These are phyloP conservation scores for Neogobius melanostomus DNA, from an alignment of 2,113 vertebrate species.

Conservation along the genomic window DNA sequence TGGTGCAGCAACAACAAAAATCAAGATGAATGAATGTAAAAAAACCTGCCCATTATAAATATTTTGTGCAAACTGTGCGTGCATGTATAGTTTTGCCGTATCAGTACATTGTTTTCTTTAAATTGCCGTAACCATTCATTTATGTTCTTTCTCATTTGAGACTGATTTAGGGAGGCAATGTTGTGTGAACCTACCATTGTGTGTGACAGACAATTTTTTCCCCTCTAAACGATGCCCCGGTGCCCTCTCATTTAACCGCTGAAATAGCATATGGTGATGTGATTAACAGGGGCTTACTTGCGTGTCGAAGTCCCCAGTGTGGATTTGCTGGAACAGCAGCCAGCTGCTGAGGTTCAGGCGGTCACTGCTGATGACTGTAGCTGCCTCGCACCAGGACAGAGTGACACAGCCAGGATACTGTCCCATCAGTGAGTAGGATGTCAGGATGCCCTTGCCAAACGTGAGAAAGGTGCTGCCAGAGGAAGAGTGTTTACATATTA, in stretches of 20 bases:
- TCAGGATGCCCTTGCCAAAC: conserved; percentile 27
- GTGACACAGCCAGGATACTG: conserved; percentile 5
- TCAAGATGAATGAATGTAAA: not conserved
- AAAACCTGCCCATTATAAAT: no score
- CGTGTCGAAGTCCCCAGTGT: conserved; percentile 27
- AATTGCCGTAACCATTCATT: no score
- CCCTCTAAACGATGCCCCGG: not conserved
- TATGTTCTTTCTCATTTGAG: no score
- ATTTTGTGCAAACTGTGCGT: no score
- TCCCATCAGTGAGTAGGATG: conserved; percentile 10
- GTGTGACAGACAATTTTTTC: not conserved
- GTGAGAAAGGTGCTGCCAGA: not conserved
- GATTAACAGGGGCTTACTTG: conserved; percentile 38
- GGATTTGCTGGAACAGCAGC: conserved; percentile 40
- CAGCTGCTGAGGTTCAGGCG: conserved; percentile 49
- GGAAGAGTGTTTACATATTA: not conserved
- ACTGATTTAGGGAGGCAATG: not conserved
- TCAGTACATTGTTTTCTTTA: no score
- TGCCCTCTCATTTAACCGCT: conserved; percentile 1
- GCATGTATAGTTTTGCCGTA: no score
- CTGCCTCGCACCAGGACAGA: conserved; percentile 28
- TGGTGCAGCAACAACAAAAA: not conserved
- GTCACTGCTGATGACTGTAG: conserved; percentile 42
- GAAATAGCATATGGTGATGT: conserved; percentile 26
- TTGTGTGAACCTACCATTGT: not conserved